Conservation (phyloP, 1,140 invertebrate genomes). For the Diachasma alloeum region DNA sequence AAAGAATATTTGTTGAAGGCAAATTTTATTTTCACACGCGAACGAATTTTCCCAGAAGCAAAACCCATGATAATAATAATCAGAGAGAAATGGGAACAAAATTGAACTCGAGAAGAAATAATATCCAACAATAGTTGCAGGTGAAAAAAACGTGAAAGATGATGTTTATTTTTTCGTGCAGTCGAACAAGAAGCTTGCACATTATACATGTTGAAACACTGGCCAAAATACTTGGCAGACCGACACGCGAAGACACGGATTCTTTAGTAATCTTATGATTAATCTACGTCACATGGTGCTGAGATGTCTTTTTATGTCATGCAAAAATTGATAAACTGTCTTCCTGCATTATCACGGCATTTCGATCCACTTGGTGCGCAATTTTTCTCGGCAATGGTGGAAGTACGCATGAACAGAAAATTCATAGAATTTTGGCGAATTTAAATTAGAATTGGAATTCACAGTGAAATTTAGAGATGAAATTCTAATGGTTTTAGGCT, state of each 20-base stretch:
- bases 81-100: neutral
- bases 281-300: neutral
- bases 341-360: neutral
- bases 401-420: no score
- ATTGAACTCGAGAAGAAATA: neutral
- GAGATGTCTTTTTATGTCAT: neutral
- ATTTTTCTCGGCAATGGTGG: no score
- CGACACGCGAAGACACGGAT: neutral
- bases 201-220: conserved; percentile 14
- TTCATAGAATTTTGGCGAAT: no score
- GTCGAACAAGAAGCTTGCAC: neutral
- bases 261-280: conserved; percentile 9
- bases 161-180: conserved; percentile 3
- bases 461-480: no score
- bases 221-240: conserved; percentile 13
- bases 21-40: neutral
- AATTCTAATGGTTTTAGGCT: no score
- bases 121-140: neutral
- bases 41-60: neutral
- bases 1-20: no score
- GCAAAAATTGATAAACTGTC: neutral
- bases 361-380: no score
- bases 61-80: neutral
- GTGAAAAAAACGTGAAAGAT: neutral
- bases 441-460: no score